Conservation (phyloP, 2,113 vertebrate species). For the Synodontis membranacea region DNA sequence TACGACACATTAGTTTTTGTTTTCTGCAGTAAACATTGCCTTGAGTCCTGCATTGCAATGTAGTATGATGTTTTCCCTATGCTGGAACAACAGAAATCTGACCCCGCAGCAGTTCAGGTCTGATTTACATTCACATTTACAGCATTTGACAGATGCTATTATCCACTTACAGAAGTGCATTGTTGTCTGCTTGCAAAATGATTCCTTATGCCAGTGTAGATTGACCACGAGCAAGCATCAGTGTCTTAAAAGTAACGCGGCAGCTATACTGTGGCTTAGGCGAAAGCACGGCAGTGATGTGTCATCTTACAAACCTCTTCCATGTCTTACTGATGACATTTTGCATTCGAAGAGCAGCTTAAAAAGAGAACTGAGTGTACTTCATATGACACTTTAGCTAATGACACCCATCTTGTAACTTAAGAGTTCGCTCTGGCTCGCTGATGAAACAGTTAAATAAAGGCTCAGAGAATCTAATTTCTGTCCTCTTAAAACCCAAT, state of each 20-base stretch:
- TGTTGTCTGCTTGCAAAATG: background rate
- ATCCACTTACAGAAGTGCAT: conserved; percentile 6
- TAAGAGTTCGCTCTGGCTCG: background rate
- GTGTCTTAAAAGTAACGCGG: background rate
- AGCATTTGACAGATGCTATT: conserved; percentile 4
- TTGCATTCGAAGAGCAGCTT: background rate
- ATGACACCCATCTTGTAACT: background rate
- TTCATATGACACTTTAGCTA: background rate
- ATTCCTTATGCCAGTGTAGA: background rate
- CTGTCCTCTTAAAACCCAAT: background rate
- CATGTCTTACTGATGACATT: background rate
- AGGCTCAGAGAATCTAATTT: background rate
- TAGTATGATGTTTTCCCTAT: background rate
- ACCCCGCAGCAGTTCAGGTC: background rate
- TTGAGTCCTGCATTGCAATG: background rate
- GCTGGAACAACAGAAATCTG: background rate
- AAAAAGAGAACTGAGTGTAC: background rate
- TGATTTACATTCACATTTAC: background rate
- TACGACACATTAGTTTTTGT: background rate
- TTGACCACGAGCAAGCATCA: background rate
- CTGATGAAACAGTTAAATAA: background rate
- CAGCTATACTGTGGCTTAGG: background rate
- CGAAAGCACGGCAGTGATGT: background rate
- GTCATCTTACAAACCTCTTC: background rate
- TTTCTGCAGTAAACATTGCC: background rate